Evolutionary conservation across 2,888 invertebrate genomes (phyloP).

Genomic region (Tigriopus californicus): DNA sequence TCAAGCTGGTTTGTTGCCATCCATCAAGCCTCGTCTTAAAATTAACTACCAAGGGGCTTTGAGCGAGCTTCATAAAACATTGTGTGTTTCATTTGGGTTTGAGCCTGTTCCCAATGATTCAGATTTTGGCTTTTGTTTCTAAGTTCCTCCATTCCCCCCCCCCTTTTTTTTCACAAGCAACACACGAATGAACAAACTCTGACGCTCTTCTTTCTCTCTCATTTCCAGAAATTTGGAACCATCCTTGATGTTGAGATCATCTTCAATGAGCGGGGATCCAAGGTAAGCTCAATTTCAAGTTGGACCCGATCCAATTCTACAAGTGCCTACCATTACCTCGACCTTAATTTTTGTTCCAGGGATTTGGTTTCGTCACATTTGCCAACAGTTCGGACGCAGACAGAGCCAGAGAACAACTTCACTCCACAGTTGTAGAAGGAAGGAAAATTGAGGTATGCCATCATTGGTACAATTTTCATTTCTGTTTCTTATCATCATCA

Average conservation of each 20-base stretch:
- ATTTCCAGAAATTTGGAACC: conserved; percentile 78
- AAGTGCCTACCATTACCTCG: background rate
- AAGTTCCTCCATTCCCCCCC: no score
- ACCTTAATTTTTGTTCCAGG: conserved; percentile 46
- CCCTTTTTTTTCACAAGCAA: no score
- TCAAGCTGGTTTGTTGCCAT: no score
- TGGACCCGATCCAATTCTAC: background rate
- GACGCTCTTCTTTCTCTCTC: conserved; percentile 18
- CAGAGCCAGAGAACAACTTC: conserved; percentile 99
- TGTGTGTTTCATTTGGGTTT: no score
- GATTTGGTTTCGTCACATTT: conserved; percentile 99
- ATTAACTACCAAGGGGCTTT: no score
- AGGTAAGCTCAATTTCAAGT: conserved; percentile 49
- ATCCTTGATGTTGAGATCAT: conserved; percentile 99
- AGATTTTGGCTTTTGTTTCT: background rate
- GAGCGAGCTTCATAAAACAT: no score
- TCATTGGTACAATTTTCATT: background rate
- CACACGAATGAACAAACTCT: background rate
- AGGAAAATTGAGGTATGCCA: conserved; percentile 99
- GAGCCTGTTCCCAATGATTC: background rate
- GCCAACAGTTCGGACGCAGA: conserved; percentile 99
- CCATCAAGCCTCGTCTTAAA: no score
- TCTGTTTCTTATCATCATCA: conserved; percentile 20
- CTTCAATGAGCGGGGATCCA: conserved; percentile 98
- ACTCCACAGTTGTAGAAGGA: conserved; percentile 99